Base-by-base conservation (phyloP, 2,797 vertebrate genomes). In the Microctenopoma lineatum region DNA sequence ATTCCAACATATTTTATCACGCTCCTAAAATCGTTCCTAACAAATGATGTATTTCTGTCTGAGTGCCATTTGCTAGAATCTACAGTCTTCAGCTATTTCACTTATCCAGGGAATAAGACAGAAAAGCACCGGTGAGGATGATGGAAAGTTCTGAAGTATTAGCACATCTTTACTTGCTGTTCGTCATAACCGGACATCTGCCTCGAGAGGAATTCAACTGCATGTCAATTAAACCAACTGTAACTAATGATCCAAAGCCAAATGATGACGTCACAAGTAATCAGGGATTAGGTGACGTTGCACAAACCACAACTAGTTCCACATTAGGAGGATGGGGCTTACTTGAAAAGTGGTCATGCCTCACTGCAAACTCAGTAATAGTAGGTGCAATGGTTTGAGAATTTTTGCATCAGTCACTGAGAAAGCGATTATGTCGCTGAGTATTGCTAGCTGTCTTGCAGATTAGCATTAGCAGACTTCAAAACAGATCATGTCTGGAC, bases 191-290 rank as follows among this genome's bases (percentile, higher is more conserved):
- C 59, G 45, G 36, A 60, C 39, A 26, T 58, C 63, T 60, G 56
- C 12, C 58, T 54, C 16, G 36, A 62, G 73, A 61, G 45, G 47
- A 73, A 76, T 69, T 51, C 42, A 59, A 44, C 53, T 50, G 48
- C 62, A 51, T 29, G 6, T 55, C 51, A 69, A 2, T 65, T 44
- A 55, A 50, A 65, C 57, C 58, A 73, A 59, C 65, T 81, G 53
- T 59, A 47, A 26, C 38, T 39, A 26, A 39, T 64, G 27, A 41
- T 41, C 71, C 41, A 63, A 59, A 77, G 76, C 79, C 77, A 71
- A 79, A 63, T 66, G 70, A 76, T 82, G 83, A 87, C 69, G 77
- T 86, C 84, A 84, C 38, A 41, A 60, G 57, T 82, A 89, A 85
- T 84, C 80, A 73, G 81, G 87, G 83, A 85, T 90, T 85, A 41